Evolutionary conservation across 2,113 vertebrate species (phyloP), one percentile per base, ranked within the genome.

Genomic region (Limnothrissa miodon): DNA sequence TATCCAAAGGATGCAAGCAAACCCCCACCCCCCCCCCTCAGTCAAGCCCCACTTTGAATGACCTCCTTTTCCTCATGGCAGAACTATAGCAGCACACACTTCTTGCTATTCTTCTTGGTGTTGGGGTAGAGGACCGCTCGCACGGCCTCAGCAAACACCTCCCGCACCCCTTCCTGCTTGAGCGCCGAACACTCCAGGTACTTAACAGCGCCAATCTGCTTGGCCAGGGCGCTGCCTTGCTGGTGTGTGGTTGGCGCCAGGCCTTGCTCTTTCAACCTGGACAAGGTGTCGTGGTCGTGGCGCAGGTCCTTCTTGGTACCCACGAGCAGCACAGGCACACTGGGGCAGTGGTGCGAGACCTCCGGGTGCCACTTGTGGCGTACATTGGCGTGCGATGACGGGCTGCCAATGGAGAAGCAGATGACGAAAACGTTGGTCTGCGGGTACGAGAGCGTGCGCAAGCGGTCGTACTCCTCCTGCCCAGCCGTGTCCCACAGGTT

Each of bases 401-500:
- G 97, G 85, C 96, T 98, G 59, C 96, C 95, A 0, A 97, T 97
- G 86, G 96, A 98, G 90, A 98, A 99, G 81, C 97, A 98, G 88
- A 99, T 97, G 89, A 97, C 94, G 59, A 99, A 98, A 10, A 99
- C 96, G 45, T 96, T 97, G 85, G 97, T 97, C 85, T 98, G 96
- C 6, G 96, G 96, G 46, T 98, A 99, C 8, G 97, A 98, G 13
- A 98, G 95, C 0, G 96, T 99, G 87, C 95, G 95, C 85, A 98
- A 93, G 11, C 96, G 94, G 92, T 98, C 96, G 0, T 97, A 98
- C 78, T 99, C 96, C 90, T 99, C 97, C 87, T 99, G 97, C 29
- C 96, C 97, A 0, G 96, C 97, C 0, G 97, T 98, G 95, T 99
- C 97, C 98, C 97, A 98, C 84, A 98, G 89, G 79, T 98, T 98